A percentile compares a stretch with the other conserved stretches of the same genome.
phyloP scores from a whole-genome alignment of 2,888 invertebrate species.

The Eulithis prunata region DNA sequence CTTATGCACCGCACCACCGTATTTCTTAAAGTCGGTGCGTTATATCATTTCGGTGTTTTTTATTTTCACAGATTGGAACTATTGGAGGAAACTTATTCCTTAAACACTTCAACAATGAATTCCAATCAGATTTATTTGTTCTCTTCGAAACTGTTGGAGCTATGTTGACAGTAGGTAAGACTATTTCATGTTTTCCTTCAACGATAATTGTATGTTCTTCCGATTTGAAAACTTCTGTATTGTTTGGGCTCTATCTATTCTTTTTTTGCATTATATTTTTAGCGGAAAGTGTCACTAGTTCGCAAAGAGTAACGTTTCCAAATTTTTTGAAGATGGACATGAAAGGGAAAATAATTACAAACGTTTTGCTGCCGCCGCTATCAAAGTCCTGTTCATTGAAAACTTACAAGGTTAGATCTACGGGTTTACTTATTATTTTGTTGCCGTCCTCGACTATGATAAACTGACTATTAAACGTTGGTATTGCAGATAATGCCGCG shows the following conservation, averaged over 20 bases:
- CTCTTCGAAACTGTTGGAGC: conserved; percentile 84
- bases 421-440: not conserved
- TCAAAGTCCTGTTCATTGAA: conserved; percentile 80
- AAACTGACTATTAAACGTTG: too few relatives aligned
- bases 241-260: too few relatives aligned
- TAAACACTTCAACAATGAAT: conserved; percentile 87
- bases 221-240: conserved; percentile 11
- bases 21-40: not conserved
- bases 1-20: too few relatives aligned
- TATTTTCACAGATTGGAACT: conserved; percentile 84
- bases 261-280: conserved; percentile 23
- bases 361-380: conserved; percentile 84
- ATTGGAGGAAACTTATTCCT: conserved; percentile 88
- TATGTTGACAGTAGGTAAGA: conserved; percentile 71
- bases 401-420: conserved; percentile 86
- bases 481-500: conserved; percentile 68
- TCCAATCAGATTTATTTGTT: conserved; percentile 90
- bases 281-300: conserved; percentile 55
- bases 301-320: conserved; percentile 61
- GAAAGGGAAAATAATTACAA: conserved; percentile 86
- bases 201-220: not conserved
- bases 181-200: not conserved
- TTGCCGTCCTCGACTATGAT: too few relatives aligned
- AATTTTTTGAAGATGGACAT: conserved; percentile 86
- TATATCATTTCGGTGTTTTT: not conserved